phyloP scores from a whole-genome alignment of 2,797 vertebrate genomes.

The Cirrhinus molitorella region DNA sequence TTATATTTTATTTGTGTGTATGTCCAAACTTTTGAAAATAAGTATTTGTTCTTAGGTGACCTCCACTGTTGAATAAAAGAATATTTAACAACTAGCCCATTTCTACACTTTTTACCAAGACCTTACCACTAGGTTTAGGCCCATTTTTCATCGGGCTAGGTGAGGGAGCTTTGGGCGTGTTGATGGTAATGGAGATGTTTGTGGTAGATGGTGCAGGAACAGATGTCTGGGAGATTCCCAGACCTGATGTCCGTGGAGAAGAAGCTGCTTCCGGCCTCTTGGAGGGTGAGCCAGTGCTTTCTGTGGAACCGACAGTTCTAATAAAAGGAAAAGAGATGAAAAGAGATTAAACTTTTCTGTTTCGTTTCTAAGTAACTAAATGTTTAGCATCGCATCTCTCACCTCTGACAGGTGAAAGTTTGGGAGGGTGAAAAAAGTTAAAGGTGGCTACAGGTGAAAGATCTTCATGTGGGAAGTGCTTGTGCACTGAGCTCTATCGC shows the following conservation, averaged over 20 bases:
- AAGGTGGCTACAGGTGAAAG: conserved; percentile 48
- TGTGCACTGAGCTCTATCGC: conserved; percentile 66
- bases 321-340: conserved; percentile 5
- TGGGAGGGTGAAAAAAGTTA: conserved; percentile 32
- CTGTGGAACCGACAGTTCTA: conserved; percentile 64
- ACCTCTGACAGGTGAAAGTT: conserved; percentile 48
- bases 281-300: conserved; percentile 26
- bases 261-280: conserved; percentile 22
- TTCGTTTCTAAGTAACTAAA: not conserved
- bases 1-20: too few relatives aligned
- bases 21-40: not conserved
- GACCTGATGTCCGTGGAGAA: conserved; percentile 52
- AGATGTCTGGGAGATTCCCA: conserved; percentile 52
- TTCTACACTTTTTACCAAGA: not conserved
- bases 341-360: not conserved
- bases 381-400: conserved; percentile 44
- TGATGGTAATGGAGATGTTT: conserved; percentile 2
- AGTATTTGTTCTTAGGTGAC: not conserved
- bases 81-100: not conserved
- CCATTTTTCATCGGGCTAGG: conserved; percentile 46
- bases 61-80: not conserved
- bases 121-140: conserved; percentile 59
- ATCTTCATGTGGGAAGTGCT: conserved; percentile 62
- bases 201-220: conserved; percentile 16
- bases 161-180: not conserved